Evolutionary conservation across 2,888 invertebrate species (phyloP).

Genomic region (Microchrysa polita): DNA sequence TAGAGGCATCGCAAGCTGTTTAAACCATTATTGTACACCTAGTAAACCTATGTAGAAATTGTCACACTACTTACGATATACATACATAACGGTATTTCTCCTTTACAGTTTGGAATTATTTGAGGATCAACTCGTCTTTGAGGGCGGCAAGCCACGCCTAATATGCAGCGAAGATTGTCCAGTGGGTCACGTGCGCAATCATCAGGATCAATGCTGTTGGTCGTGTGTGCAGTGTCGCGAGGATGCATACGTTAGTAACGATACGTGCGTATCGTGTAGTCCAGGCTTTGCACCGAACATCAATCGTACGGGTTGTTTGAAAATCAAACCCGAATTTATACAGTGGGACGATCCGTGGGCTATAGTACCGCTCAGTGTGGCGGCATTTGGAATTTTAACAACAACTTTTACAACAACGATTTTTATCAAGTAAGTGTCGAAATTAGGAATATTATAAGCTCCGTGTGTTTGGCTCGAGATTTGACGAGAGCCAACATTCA

Average conservation of each 20-base stretch:
- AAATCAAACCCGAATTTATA: conserved; percentile 69
- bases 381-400: conserved; percentile 70
- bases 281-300: conserved; percentile 67
- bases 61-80: too few relatives aligned
- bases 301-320: conserved; percentile 67
- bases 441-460: too few relatives aligned
- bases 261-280: conserved; percentile 69
- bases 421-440: conserved; percentile 70
- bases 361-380: conserved; percentile 71
- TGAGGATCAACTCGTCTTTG: conserved; percentile 65
- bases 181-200: conserved; percentile 69
- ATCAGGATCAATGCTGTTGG: conserved; percentile 75
- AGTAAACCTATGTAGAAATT: too few relatives aligned
- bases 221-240: conserved; percentile 74
- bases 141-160: conserved; percentile 65
- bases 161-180: conserved; percentile 73
- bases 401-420: conserved; percentile 72
- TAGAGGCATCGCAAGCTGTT: too few relatives aligned
- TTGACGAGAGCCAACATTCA: too few relatives aligned
- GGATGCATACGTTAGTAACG: conserved; percentile 70
- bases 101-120: conserved; percentile 64
- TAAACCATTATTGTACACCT: too few relatives aligned
- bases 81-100: too few relatives aligned
- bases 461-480: too few relatives aligned
- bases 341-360: conserved; percentile 74